phyloP scores from a whole-genome alignment of 2,888 invertebrate genomes.

The Lycocerus yunnanus region DNA sequence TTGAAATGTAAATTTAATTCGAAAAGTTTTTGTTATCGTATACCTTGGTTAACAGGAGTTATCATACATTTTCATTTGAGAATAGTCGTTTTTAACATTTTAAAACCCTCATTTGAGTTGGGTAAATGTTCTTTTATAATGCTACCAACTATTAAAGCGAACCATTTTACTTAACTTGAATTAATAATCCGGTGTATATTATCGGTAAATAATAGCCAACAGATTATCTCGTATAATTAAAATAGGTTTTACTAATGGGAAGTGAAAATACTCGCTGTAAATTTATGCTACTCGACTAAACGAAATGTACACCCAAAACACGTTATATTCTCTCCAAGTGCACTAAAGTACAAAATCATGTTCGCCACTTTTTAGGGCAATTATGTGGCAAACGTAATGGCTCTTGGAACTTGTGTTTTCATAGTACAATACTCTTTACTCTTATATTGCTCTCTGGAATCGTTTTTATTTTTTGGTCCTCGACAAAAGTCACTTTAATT shows the following conservation, averaged over 20 bases:
- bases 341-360: constrained; percentile 35
- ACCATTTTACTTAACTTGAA: not conserved
- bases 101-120: constrained; percentile 1
- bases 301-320: constrained; percentile 17
- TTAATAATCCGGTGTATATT: constrained; percentile 5
- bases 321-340: constrained; percentile 13
- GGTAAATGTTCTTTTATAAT: not conserved
- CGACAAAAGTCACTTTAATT: not conserved
- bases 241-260: not conserved
- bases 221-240: constrained; percentile 6
- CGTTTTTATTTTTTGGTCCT: constrained; percentile 18
- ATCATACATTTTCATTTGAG: constrained; percentile 1
- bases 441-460: constrained; percentile 21
- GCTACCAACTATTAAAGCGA: not conserved
- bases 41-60: constrained; percentile 1
- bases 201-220: constrained; percentile 5
- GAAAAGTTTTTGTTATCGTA: constrained; percentile 4
- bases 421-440: constrained; percentile 25
- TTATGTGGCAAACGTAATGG: constrained; percentile 32
- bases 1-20: constrained; percentile 5
- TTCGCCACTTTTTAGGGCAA: constrained; percentile 32
- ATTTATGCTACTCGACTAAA: constrained; percentile 12
- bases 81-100: constrained; percentile 3
- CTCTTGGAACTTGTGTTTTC: constrained; percentile 26
- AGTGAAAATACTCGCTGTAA: constrained; percentile 3